Base-by-base conservation (phyloP, 2,113 vertebrate species). In the Dissostichus mawsoni region DNA sequence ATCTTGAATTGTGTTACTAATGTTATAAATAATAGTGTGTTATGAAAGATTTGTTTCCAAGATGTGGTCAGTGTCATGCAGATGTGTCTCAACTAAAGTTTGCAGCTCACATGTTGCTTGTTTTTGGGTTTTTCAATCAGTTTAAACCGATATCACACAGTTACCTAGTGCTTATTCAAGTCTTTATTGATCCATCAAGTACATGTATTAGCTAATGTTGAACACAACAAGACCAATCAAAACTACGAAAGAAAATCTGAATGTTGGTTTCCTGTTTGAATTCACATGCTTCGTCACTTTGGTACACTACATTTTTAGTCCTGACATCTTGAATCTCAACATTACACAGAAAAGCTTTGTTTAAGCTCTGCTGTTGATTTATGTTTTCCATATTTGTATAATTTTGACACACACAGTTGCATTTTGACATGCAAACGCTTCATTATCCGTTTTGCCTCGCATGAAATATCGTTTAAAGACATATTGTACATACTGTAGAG, bases 1-100 rank as follows among this genome's bases (percentile, higher is more conserved):
- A 53, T 33, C 61, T 67, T 75, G 50, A 56, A 73, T 80, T 75
- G 69, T 70, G 62, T 81, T 87, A 72, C 84, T 76, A 44, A 80
- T 81, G 58, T 53, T 65, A 59, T 53, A 52, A 69, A 67, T 57
- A 17, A 62, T 55, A 41, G 5, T 4, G 56, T 23, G 75, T 56
- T 25, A 11, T 23, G 11, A 67, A 11, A 17, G 57, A 58, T 76
- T 65, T 73, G 59, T 56, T 73, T 52, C 4, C 66, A 45, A 51
- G 78, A 63, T 45, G 23, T 80, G 12, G 52, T 55, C 47, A 45
- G 36, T 12, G 55, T 74, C 41, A 33, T 6, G 8, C 41, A 61
- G 68, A 50, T 18, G 16, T 36, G 45, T 59, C 12, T 64, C 18
- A 3, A 44, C 61, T 20, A 5, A 12, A 55, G 36, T 36, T 18